Conservation (phyloP, 2,113 vertebrate genomes). For the Sardina pilchardus region DNA sequence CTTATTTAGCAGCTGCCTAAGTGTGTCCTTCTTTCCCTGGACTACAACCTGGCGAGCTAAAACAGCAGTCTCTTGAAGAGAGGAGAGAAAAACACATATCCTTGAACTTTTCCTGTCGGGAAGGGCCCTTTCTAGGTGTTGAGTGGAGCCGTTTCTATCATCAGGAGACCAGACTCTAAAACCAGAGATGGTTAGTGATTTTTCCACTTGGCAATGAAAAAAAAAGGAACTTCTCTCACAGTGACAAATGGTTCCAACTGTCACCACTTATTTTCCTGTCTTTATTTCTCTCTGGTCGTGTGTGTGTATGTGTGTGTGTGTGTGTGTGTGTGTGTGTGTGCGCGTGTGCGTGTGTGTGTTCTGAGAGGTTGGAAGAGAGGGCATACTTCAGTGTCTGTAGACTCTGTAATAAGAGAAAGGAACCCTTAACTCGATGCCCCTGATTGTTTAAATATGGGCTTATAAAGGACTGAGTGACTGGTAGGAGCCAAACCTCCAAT, state of each 20-base stretch:
- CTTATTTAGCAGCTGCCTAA: background rate
- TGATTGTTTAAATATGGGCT: constrained; percentile 14
- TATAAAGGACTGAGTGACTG: background rate
- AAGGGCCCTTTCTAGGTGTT: background rate
- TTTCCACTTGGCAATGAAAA: background rate
- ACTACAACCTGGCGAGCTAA: background rate
- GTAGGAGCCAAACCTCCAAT: background rate
- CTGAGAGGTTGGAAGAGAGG: background rate
- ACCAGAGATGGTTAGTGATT: background rate
- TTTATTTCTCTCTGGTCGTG: background rate
- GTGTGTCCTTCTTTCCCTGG: background rate
- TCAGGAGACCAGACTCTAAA: background rate
- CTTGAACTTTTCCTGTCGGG: background rate
- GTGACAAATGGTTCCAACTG: background rate
- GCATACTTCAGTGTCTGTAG: background rate
- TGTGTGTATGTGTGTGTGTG: background rate
- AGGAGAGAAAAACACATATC: background rate
- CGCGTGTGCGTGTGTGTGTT: too few species aligned
- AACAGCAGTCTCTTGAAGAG: background rate
- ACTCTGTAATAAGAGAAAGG: background rate
- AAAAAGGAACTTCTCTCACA: background rate
- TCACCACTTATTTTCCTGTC: background rate
- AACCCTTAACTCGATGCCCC: constrained; percentile 8
- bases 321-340: background rate
- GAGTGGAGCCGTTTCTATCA: background rate